phyloP scores from a whole-genome alignment of 2,113 vertebrate genomes.

The Hemicordylus capensis region DNA sequence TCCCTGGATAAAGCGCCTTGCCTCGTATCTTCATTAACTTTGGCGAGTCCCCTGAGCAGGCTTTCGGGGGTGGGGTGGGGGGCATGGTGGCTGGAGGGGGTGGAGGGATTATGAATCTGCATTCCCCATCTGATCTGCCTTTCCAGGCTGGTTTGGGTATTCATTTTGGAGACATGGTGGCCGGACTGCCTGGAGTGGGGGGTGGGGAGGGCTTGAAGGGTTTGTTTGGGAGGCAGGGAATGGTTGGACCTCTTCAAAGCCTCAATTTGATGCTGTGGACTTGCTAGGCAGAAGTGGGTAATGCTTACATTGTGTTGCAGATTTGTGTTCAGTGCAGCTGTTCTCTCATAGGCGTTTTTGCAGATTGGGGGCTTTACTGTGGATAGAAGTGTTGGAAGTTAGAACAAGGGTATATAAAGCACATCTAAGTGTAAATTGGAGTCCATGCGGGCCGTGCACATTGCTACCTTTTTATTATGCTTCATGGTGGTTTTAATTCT shows the following conservation, averaged over 20 bases:
- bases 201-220: background rate
- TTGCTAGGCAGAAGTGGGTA: background rate
- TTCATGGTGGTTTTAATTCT: too few species aligned
- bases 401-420: too few species aligned
- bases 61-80: background rate
- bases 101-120: background rate
- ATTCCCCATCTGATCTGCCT: constrained; percentile 8
- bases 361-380: too few species aligned
- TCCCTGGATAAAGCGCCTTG: background rate
- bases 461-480: too few species aligned
- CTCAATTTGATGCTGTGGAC: background rate
- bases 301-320: background rate
- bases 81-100: background rate
- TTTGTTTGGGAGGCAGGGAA: background rate
- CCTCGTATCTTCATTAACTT: background rate
- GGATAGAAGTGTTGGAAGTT: too few species aligned
- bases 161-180: background rate
- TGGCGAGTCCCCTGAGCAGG: background rate
- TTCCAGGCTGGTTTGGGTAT: background rate
- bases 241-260: background rate
- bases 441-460: too few species aligned
- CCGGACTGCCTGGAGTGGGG: too few species aligned
- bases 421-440: too few species aligned
- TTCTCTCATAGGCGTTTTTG: too few species aligned
- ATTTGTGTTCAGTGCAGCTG: background rate